Percentiles rank a stretch among this genome's conserved stretches.
Evolutionary conservation across 2,113 vertebrate species (phyloP).

Genomic region (Campylomormyrus tamandua): DNA sequence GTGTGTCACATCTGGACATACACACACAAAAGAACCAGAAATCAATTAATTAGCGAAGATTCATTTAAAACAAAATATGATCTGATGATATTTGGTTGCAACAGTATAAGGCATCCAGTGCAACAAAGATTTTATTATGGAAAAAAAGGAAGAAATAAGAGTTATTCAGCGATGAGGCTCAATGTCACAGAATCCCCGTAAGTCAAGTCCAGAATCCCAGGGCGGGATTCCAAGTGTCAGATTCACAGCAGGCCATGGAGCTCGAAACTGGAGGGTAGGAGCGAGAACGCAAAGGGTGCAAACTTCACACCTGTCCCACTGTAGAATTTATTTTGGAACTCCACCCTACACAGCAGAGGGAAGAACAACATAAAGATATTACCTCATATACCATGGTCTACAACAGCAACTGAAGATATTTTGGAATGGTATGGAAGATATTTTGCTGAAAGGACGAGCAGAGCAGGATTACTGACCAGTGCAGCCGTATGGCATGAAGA

Average conservation of each 20-base stretch:
- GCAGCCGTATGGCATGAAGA: constrained; percentile 88
- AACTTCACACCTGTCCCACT: constrained; percentile 84
- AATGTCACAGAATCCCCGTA: constrained; percentile 15
- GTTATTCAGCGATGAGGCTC: constrained; percentile 33
- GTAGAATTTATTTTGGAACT: constrained; percentile 98
- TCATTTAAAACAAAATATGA: constrained; percentile 34
- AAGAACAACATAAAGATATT: background rate
- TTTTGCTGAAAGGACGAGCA: background rate
- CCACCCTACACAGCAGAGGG: constrained; percentile 72
- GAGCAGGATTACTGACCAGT: constrained; percentile 69
- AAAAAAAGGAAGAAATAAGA: constrained; percentile 25
- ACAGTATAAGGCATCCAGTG: constrained; percentile 65
- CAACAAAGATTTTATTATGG: constrained; percentile 41
- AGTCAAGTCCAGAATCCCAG: constrained; percentile 23
- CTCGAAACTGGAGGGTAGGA: constrained; percentile 74
- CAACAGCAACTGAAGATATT: background rate
- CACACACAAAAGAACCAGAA: background rate
- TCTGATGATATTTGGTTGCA: constrained; percentile 59
- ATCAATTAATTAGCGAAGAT: background rate
- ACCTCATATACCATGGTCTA: background rate
- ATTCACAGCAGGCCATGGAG: constrained; percentile 62
- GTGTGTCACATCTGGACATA: background rate
- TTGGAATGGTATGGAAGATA: background rate
- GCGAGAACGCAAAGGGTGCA: constrained; percentile 81
- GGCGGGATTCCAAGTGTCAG: constrained; percentile 22